Evolutionary conservation across 2,797 vertebrate genomes (phyloP).

Genomic region (Periophthalmus magnuspinnatus): DNA sequence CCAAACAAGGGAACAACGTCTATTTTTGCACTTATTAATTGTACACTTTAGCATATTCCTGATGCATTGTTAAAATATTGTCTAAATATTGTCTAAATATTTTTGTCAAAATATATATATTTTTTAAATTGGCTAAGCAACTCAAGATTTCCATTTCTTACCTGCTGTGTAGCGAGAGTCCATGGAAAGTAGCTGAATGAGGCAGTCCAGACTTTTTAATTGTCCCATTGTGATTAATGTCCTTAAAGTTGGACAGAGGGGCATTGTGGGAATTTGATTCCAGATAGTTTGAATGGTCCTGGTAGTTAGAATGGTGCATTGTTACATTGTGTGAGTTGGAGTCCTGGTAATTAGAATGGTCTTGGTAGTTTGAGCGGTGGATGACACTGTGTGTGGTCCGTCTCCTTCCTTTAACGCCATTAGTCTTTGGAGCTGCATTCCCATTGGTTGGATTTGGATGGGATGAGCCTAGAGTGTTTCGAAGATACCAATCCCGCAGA

Average conservation of each 20-base stretch:
- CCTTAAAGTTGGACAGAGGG: slow-evolving; percentile 22
- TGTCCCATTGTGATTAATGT: slow-evolving; percentile 22
- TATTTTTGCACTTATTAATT: too few species aligned
- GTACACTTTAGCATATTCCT: too few species aligned
- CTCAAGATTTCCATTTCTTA: slow-evolving; percentile 25
- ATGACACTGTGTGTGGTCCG: slow-evolving; percentile 60
- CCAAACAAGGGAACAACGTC: too few species aligned
- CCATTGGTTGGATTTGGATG: slow-evolving; percentile 40
- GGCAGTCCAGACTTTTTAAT: slow-evolving; percentile 71
- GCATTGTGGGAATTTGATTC: slow-evolving; percentile 22
- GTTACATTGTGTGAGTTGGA: slow-evolving; percentile 27
- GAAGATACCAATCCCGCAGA: slow-evolving; percentile 89
- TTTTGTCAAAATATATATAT: not conserved
- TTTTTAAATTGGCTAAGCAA: not conserved
- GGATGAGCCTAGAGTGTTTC: slow-evolving; percentile 78
- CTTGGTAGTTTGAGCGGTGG: slow-evolving; percentile 34
- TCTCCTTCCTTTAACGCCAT: slow-evolving; percentile 56
- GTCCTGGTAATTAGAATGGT: slow-evolving; percentile 5
- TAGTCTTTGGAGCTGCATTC: slow-evolving; percentile 32
- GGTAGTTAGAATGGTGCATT: slow-evolving; percentile 36
- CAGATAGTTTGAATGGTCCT: slow-evolving; percentile 3
- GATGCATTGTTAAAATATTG: too few species aligned
- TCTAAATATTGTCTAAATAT: not conserved
- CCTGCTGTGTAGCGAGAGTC: slow-evolving; percentile 84
- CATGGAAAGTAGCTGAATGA: slow-evolving; percentile 87